Evolutionary conservation across 2,888 invertebrate species (phyloP), one percentile per base, ranked within the genome.

Genomic region (Adelognathus sp.): DNA sequence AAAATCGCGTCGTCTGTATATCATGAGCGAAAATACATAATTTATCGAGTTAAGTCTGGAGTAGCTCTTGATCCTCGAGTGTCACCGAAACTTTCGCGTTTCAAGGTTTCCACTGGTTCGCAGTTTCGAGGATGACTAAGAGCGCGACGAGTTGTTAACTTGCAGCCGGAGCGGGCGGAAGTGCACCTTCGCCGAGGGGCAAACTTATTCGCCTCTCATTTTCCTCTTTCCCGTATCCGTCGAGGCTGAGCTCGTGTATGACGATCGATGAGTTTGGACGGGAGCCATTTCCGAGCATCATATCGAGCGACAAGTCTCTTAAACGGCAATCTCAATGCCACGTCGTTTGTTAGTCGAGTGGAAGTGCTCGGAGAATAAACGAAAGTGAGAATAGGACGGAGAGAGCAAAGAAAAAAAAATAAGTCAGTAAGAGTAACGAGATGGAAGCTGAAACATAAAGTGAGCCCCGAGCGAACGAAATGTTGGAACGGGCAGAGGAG

Each of bases 221-320:
- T 50, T 58, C 60, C 39, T 39, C 41, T 39, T 54, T 27, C 29
- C n/a, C 63, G 31, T 72, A 31, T 39, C 18, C 18, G 60, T 27
- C 39, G 71, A 61, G 50, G 39, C n/a, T 4, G 56, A 66, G 66
- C 60, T 66, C 66, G 64, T 67, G 73, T 85, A 84, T 85, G 81
- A 81, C 85, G 88, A 88, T 88, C 87, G 85, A 88, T 86, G 85
- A 85, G 85, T 83, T 87, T 87, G 88, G 87, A 87, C 85, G 81
- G 79, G 54, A 81, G 86, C 88, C 87, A 85, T 85, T 83, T 61
- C 80, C 44, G 75, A 74, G 71, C 78, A 84, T 86, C 84, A 80
- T 84, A 83, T 81, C 63, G 84, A 83, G 84, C 77, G 83, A 83
- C 84, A 76, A 81, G 72, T 71, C 81, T 78, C 79, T 86, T 87